Evolutionary conservation across 2,797 vertebrate genomes (phyloP), one percentile per base, ranked within the genome.

Genomic region (Protonibea diacanthus): DNA sequence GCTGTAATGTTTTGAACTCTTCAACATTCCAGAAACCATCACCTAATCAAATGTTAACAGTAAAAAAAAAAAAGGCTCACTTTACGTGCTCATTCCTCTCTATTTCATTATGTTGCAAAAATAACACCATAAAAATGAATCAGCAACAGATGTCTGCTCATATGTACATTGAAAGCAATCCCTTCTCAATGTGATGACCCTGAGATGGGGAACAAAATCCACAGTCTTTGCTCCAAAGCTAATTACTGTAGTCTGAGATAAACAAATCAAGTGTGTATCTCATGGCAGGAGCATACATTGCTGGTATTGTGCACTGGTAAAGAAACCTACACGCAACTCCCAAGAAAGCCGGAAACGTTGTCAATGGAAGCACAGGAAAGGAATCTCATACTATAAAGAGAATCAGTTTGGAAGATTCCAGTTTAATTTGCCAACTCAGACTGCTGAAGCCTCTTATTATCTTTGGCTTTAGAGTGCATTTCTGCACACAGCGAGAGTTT

Each of bases 1-100:
- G 29, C 42, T 12, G 45, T 51, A 27, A 67, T 18, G 56, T 66
- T 51, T 33, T 67, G 14, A 52, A 51, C 29, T 64, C 33, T 27
- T 58, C 2, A 53, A 5, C 12, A 13, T 1, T 8, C 15, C 27
- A 38, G 42, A 38, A 21, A 55, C n/a, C 51, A 64, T 5, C 40
- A 49, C 17, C 12, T 14, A 44, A 29, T 56, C 6, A 18, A 45
- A 72, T 20, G 6, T 29, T 53, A 15, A 52, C 29, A 13, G 23
- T 48, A 3, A 15, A 38, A n/a, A n/a, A n/a, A n/a, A 48, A 27
- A 27, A 25, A 40, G n/a, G 52, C 11, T 9, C 20, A 1, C 1
- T 56, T 8, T 48, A 42, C 53, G 51, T 51, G 12, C 21, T 42
- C 23, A 3, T 14, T 57, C 18, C 23, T 44, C 11, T 58, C 2